Base-by-base conservation (phyloP, 2,888 invertebrate species). In the Lacanobia wlatinum region DNA sequence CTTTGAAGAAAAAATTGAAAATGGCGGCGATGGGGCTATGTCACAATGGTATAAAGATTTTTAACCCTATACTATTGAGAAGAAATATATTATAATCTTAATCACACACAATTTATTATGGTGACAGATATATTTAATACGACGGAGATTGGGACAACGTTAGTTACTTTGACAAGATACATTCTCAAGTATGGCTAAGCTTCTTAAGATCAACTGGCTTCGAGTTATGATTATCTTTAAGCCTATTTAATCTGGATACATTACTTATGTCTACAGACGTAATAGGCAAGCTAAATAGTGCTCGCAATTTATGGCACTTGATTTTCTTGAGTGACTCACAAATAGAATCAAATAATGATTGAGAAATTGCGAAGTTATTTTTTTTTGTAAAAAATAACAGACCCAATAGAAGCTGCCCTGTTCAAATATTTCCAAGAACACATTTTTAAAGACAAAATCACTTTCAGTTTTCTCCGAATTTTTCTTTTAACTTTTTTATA, bases 231-330 rank as follows among this genome's bases (percentile, higher is more conserved):
- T 61, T 38, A 67, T 23, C 62, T 50, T 23, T 62, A n/a, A 62
- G 50, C 14, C 50, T 62, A n/a, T n/a, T 4, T n/a, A 67, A 67
- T 67, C 67, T 62, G 50, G n/a, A 23, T 14, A 38, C 7, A 61
- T 50, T 18, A 67, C 48, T 38, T 18, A 61, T 34, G 46, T 48
- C 5, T 1, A 50, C 21, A 67, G 38, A 23, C 18, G 14, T 50
- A 48, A 14, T 62, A 18, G 21, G 34, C 6, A 18, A 48, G 6
- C 18, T 21, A 14, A 48, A 40, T 43, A 21, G 16, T 66, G 34
- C 8, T 59, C 16, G 21, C 38, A 55, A 38, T 46, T 21, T 67
- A 18, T 21, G 21, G 21, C 56, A 53, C 21, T 59, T 46, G 38
- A 34, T 56, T n/a, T 56, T 18, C n/a, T 38, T n/a, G 34, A 34